Conservation (phyloP, 2,113 vertebrate genomes). For the Grus americana region DNA sequence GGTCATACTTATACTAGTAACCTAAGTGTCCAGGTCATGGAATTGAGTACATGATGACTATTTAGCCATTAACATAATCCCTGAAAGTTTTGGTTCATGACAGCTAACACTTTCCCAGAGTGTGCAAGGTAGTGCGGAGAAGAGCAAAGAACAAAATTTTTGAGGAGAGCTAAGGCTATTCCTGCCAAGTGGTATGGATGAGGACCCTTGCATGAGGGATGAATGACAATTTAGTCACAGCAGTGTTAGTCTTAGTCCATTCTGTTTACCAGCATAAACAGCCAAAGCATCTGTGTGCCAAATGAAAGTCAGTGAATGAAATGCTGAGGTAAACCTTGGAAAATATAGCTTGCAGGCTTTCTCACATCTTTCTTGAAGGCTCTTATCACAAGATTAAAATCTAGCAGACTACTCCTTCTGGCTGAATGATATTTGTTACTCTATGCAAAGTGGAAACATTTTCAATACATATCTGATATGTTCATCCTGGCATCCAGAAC, state of each 20-base stretch:
- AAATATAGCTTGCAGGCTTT: neutral
- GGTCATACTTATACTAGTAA: neutral
- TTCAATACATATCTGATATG: neutral
- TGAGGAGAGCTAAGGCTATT: neutral
- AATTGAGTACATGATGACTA: neutral
- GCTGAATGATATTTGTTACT: neutral
- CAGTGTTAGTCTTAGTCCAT: neutral
- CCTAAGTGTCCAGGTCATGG: neutral
- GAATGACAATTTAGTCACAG: neutral
- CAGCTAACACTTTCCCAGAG: neutral
- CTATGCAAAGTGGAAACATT: neutral
- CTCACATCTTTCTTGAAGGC: neutral
- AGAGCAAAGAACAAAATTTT: neutral
- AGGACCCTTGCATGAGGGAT: neutral
- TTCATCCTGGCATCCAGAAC: neutral
- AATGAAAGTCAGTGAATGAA: neutral
- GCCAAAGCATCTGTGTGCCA: neutral
- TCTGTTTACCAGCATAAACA: neutral
- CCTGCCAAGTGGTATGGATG: neutral
- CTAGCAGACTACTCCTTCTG: neutral
- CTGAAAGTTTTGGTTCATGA: neutral
- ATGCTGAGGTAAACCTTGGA: neutral
- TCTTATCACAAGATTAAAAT: neutral
- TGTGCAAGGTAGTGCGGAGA: neutral
- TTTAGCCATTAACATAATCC: neutral